Evolutionary conservation across 1,140 invertebrate genomes (phyloP), one percentile per base, ranked within the genome.

Genomic region (Hyposmocoma kahamanoa): DNA sequence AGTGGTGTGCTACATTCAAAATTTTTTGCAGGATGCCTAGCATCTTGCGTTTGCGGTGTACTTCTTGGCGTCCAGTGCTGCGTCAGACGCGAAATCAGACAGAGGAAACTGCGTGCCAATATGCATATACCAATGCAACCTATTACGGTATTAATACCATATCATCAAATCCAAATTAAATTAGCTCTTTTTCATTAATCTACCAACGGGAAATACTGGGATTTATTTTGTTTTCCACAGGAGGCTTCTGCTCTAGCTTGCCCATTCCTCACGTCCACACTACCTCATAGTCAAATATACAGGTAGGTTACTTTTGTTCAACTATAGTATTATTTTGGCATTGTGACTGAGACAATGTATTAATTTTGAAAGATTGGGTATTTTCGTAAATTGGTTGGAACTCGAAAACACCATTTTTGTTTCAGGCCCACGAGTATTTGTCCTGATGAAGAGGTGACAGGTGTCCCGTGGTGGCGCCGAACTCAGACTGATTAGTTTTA

Each of bases 61-160:
- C 69, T 91, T 13, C 67, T 90, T 3, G 86, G 87, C 0, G 88
- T 91, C n/a, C 90, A 91, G 65, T 90, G 89, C 64, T 89, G 88
- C 59, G 89, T 90, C 2, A 77, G 89, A 3, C 79, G 87, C 8
- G 88, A 87, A 34, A 88, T 89, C 9, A 78, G 86, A 24, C 78
- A 88, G 51, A 66, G 87, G 4, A 83, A 87, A 43, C 56, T 87
- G 32, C 74, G 87, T 21, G 62, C 69, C 36, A 81, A 78, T 45
- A 67, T 67, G 59, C 75, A 83, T 50, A 87, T 86, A 60, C 83
- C 83, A 6, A 72, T 87, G 69, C 83, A 86, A 28, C 58, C 80
- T 21, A 83, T 87, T 49, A 76, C 79, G 56, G 85, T 86, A 58
- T 43, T 50, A 26, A 30, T 5, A 34, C 19, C 15, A 28, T 44